Evolutionary conservation across 1,140 invertebrate genomes (phyloP), one percentile per base, ranked within the genome.

Genomic region (Potamilus streckersoni): DNA sequence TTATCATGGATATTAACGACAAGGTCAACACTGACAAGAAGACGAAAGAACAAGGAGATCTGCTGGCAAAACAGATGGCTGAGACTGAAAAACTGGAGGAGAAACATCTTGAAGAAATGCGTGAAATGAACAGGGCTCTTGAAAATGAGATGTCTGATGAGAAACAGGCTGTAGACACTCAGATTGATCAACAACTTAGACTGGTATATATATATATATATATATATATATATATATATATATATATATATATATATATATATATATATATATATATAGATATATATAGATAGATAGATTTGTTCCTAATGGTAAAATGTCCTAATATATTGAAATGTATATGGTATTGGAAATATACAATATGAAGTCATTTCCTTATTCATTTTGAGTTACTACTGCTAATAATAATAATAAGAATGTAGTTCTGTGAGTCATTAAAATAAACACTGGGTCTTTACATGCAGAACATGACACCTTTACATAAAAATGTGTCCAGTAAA

Each of bases 141-240:
- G 79, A 84, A 6, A 76, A 84, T 15, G 84, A 88, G 58, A 75
- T 79, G 61, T 74, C 60, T 15, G 73, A 76, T 27, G 80, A 84
- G 14, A 66, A 77, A 66, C 65, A 80, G n/a, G 69, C 69, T 14
- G 74, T 85, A 16, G 79, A 85, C 62, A 73, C 80, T 6, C 81
- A 86, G 78, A 84, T 87, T 27, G 80, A 83, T 23, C 73, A 81
- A 56, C 85, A 88, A 79, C 85, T 85, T 71, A 80, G 82, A 82
- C 80, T 88, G 82, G 87, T 88, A 75, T 20, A 71, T 79, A 13
- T 38, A 31, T 31, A 23, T 23, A 23, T 23, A 23, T 23, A 23
- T 23, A 23, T 23, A 23, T 23, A n/a, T n/a, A n/a, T n/a, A n/a
- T n/a, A n/a, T n/a, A n/a, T 88, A 75, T 20, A 71, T 79, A 13